These are phyloP conservation scores for Mactromeris polynyma DNA, from an alignment of 2,888 invertebrate genomes.

Conservation along the genomic window DNA sequence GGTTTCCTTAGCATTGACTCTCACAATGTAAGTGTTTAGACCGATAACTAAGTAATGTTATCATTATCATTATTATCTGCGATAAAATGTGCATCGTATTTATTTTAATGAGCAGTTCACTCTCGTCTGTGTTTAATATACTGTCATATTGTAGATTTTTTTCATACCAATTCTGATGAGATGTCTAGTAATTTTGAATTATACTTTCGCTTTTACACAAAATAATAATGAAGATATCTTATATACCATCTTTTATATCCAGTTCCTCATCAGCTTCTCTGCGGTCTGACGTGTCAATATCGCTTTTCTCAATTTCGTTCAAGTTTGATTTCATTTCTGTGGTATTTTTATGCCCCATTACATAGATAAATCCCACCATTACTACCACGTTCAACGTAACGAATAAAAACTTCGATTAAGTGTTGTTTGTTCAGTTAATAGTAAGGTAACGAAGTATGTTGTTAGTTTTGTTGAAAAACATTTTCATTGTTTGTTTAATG, in stretches of 20 bases:
- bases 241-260: neutral
- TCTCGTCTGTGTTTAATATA: neutral
- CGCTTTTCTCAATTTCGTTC: neutral
- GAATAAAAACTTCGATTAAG: neutral
- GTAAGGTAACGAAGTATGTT: neutral
- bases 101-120: neutral
- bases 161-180: neutral
- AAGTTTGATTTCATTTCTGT: slow-evolving; percentile 2
- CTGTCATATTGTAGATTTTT: neutral
- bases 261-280: neutral
- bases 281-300: neutral
- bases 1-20: neutral
- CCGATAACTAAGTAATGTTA: neutral
- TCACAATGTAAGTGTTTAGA: neutral
- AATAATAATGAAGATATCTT: neutral
- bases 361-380: slow-evolving; percentile 17
- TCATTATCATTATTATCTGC: neutral
- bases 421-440: slow-evolving; percentile 16
- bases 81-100: neutral
- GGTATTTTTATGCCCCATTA: slow-evolving; percentile 25
- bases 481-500: neutral
- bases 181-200: neutral
- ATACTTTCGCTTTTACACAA: neutral
- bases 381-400: neutral
- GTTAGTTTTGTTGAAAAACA: neutral